Evolutionary conservation across 2,113 vertebrate species (phyloP), one percentile per base, ranked within the genome.

Genomic region (Petroica traversi): DNA sequence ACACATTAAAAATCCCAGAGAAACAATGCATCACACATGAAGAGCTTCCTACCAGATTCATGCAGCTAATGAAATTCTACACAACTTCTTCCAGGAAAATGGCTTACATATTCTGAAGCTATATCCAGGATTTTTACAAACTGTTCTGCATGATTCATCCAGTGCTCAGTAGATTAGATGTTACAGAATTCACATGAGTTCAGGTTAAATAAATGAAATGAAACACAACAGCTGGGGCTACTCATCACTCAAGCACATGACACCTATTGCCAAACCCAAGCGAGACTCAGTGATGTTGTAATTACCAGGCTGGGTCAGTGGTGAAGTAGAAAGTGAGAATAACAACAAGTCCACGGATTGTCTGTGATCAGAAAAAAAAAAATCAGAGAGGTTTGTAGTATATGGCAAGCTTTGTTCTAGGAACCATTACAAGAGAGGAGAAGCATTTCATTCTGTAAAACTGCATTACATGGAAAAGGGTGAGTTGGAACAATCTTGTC

Each of bases 161-260:
- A 91, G 55, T 1, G 6, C 59, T 83, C 0, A 0, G 71, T 83
- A 94, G 92, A 95, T 97, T 95, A 95, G 92, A 97, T 90, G 82
- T 89, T 93, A 92, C 49, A 95, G 92, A 93, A 96, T 92, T 95
- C 86, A 84, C 91, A 94, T 87, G 86, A 93, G 77, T 94, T 95
- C 87, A 89, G 19, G 3, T 80, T 95, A 94, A 96, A 93, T 85
- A 93, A 96, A 93, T 96, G 95, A 94, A 89, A 66, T 63, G 12
- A 93, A 95, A 79, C 59, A 69, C 86, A 94, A 93, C 95, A 97
- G 91, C 95, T 98, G 96, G 73, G 94, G 68, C 92, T 92, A 68
- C 84, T 94, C 95, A 91, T 91, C 92, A 84, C 72, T 94, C 83
- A 93, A 91, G 81, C 74, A 92, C 62, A 92, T 89, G 95, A 89